Conservation (phyloP, 2,113 vertebrate species). For the Casuarius casuarius region DNA sequence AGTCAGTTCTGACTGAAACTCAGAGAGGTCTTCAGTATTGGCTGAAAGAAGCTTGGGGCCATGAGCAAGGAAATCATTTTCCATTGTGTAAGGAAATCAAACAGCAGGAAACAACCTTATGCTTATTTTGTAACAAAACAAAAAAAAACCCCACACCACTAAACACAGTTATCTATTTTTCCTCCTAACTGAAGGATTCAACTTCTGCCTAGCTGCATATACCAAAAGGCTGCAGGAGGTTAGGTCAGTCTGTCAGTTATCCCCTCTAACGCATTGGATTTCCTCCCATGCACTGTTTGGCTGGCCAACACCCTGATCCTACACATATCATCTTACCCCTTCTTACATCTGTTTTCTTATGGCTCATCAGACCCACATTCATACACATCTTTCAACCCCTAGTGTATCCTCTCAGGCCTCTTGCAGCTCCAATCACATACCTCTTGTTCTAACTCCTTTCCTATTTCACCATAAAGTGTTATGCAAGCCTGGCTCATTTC, state of each 20-base stretch:
- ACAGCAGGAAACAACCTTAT: neutral
- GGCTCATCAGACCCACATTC: neutral
- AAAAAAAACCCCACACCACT: neutral
- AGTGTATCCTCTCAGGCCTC: neutral
- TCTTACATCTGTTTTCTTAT: neutral
- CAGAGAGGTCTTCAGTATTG: neutral
- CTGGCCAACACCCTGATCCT: neutral
- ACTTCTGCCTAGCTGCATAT: neutral
- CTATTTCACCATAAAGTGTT: neutral
- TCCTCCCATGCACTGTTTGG: neutral
- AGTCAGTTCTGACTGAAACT: neutral
- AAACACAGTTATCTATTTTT: neutral
- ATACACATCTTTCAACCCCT: neutral
- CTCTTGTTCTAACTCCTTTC: neutral
- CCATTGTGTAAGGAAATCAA: too few relatives aligned
- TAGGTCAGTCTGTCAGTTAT: neutral
- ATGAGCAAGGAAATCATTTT: neutral
- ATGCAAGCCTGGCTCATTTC: neutral
- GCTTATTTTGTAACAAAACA: neutral
- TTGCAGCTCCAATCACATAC: neutral
- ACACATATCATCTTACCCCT: neutral
- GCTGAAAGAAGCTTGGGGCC: neutral
- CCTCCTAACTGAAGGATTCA: neutral
- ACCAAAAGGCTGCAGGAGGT: neutral
- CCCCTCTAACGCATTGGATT: neutral